A percentile compares a stretch with the other conserved stretches of the same genome.
phyloP scores from a whole-genome alignment of 2,797 vertebrate genomes.

The Allobates femoralis region DNA sequence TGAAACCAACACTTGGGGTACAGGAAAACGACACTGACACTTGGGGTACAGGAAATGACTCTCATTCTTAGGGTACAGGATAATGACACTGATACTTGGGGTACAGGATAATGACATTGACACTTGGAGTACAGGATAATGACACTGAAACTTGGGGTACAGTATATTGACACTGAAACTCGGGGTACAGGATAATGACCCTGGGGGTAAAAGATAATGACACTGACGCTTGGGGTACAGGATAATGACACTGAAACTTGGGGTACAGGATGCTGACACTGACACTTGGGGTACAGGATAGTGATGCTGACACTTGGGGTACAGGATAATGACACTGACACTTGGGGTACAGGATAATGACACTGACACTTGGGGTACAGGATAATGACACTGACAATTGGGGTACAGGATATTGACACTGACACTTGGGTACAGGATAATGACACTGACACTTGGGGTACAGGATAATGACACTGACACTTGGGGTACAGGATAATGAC shows the following conservation, averaged over 20 bases:
- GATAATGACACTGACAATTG: too few relatives aligned
- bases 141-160: background rate
- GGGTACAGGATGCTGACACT: background rate
- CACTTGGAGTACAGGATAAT: background rate
- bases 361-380: background rate
- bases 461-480: too few relatives aligned
- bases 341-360: background rate
- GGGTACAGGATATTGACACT: too few relatives aligned
- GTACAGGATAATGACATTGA: background rate
- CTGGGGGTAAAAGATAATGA: background rate
- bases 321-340: background rate
- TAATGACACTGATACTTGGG: slow-evolving; percentile 1
- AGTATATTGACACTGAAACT: background rate
- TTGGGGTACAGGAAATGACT: slow-evolving; percentile 1
- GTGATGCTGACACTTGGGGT: background rate
- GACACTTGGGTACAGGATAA: too few relatives aligned
- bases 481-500: too few relatives aligned
- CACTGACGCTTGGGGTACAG: background rate
- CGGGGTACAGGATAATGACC: background rate
- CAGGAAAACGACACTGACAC: background rate
- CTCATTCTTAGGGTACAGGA: background rate
- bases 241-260: background rate
- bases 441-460: too few relatives aligned
- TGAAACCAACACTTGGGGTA: background rate
- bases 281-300: background rate